Evolutionary conservation across 2,797 vertebrate species (phyloP).

Genomic region (Catharus ustulatus): DNA sequence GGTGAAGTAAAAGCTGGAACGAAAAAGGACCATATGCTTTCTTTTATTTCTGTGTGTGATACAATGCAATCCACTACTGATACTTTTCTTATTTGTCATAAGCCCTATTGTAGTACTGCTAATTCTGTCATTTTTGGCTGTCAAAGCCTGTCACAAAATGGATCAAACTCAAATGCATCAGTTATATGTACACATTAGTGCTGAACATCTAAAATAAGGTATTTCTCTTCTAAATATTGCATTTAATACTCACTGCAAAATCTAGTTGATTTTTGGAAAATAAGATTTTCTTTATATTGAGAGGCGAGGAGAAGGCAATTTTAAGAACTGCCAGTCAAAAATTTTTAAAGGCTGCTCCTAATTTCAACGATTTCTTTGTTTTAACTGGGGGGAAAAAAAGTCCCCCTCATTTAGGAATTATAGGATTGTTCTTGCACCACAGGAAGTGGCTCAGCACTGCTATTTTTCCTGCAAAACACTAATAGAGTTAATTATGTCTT

Average conservation of each 20-base stretch:
- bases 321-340: not conserved
- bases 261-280: not conserved
- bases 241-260: not conserved
- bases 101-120: constrained; percentile 74
- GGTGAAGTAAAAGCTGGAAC: not conserved
- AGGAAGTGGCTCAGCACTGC: not conserved
- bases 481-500: not conserved
- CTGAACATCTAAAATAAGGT: constrained; percentile 71
- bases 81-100: constrained; percentile 73
- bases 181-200: constrained; percentile 77
- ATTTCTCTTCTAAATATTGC: not conserved
- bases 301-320: not conserved
- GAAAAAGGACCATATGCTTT: not conserved
- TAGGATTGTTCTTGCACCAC: not conserved
- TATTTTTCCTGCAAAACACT: not conserved
- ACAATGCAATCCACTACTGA: constrained; percentile 72
- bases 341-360: not conserved
- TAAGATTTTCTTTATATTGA: not conserved
- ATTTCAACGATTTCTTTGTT: not conserved
- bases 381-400: not conserved
- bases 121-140: constrained; percentile 72
- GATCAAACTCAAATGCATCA: constrained; percentile 76
- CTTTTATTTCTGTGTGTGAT: not conserved
- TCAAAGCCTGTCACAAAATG: constrained; percentile 78
- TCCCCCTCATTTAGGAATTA: not conserved